Evolutionary conservation across 2,888 invertebrate genomes (phyloP), one percentile per base, ranked within the genome.

Genomic region (Fissipunctia ypsillon): DNA sequence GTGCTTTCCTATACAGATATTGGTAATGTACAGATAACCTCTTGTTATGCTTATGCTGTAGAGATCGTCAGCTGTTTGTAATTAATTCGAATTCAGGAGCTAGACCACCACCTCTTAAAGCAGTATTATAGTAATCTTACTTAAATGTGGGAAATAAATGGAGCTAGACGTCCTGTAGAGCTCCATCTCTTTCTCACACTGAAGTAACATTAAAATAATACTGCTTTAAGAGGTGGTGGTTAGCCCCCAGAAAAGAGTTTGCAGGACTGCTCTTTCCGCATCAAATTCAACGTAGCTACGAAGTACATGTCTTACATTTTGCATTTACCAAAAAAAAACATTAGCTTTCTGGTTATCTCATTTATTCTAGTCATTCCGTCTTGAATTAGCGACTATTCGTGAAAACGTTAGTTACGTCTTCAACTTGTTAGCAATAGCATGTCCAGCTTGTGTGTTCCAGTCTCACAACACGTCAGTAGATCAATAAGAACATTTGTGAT

Each of bases 381-480:
- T 31, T 6, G 0, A 73, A 80, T 80, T 80, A 67, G 31, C 66
- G 25, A 16, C 43, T 41, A 43, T 19, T 67, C 28, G 77, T 59
- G 66, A 77, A 80, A 66, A 66, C 52, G n/a, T 76, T 31, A n/a
- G 28, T 64, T 12, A 70, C 59, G 22, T 48, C 45, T 63, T 52
- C 28, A 43, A 57, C 19, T 28, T 50, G 56, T 76, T 63, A 50
- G 41, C 28, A 41, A 71, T 54, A 35, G 35, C 31, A 48, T 48
- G 16, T 16, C 54, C 12, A 43, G 9, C 25, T 45, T 16, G 35
- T 75, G 22, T 35, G 75, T 31, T 45, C 59, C 35, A 59, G 43
- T 74, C 2, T 57, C 31, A 38, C n/a, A n/a, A n/a, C n/a, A n/a
- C 25, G 43, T 12, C 50, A 43, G 52, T n/a, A 48, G 4, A n/a